Conservation (phyloP, 2,797 vertebrate genomes). For the Sciurus vulgaris region DNA sequence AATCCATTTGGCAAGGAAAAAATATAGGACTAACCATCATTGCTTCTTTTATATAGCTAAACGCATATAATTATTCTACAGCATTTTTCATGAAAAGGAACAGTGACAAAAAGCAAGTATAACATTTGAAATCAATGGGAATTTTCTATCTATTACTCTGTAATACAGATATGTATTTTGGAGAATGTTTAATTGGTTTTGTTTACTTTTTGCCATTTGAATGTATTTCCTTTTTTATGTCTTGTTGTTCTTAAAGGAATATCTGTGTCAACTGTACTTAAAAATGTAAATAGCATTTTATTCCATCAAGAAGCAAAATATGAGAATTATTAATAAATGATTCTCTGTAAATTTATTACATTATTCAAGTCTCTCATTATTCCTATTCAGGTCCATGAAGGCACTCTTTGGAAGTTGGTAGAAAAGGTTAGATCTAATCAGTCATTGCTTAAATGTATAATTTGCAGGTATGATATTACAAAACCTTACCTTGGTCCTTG, state of each 20-base stretch:
- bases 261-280: neutral
- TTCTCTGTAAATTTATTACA: slow-evolving; percentile 27
- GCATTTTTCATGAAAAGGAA: slow-evolving; percentile 60
- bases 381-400: neutral
- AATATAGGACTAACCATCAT: slow-evolving; percentile 39
- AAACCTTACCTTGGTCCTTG: neutral
- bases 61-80: slow-evolving; percentile 53
- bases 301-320: neutral
- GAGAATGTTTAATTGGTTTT: neutral
- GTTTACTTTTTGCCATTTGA: slow-evolving; percentile 51
- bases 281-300: neutral
- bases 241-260: slow-evolving; percentile 37
- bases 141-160: slow-evolving; percentile 21
- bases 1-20: slow-evolving; percentile 83
- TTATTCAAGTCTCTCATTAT: neutral
- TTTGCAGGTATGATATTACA: neutral
- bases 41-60: slow-evolving; percentile 58
- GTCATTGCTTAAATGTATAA: neutral
- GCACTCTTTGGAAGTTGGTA: neutral
- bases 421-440: neutral
- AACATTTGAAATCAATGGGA: slow-evolving; percentile 29
- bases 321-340: slow-evolving; percentile 29
- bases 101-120: slow-evolving; percentile 57
- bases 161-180: neutral
- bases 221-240: neutral